Conservation (phyloP, 1,140 invertebrate genomes). For the Musca vetustissima region DNA sequence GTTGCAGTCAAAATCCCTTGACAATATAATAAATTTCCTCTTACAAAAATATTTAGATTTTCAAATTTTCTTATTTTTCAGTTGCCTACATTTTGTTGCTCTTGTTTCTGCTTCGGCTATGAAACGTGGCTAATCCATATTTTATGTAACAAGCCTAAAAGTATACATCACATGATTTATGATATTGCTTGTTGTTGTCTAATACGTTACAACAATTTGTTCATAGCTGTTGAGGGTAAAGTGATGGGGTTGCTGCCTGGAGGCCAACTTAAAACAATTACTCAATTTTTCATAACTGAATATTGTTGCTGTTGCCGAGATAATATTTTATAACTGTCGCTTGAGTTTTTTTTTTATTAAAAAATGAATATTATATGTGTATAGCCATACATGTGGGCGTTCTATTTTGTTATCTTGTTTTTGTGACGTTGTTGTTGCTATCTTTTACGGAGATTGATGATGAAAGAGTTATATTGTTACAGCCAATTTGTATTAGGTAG, state of each 20-base stretch:
- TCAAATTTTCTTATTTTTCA: not conserved
- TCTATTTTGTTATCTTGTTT: not conserved
- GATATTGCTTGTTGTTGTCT: not conserved
- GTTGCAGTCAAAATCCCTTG: not conserved
- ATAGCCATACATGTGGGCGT: constrained; percentile 8
- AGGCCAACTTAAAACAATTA: constrained; percentile 10
- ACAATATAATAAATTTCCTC: not conserved
- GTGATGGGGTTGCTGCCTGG: not conserved
- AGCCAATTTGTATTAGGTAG: too few species aligned
- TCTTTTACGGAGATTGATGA: too few species aligned
- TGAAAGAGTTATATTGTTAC: too few species aligned
- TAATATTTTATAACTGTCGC: too few species aligned
- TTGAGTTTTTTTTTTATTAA: too few species aligned
- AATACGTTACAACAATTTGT: not conserved
- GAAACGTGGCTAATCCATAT: not conserved
- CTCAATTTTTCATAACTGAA: constrained; percentile 2
- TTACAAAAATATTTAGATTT: not conserved
- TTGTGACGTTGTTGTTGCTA: not conserved
- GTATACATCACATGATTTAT: constrained; percentile 14
- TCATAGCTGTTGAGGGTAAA: not conserved
- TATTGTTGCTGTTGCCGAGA: too few species aligned
- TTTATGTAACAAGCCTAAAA: constrained; percentile 9
- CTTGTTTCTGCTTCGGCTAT: not conserved
- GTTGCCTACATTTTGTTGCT: not conserved
- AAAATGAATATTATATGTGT: constrained; percentile 8